phyloP scores from a whole-genome alignment of 2,113 vertebrate species.

The Peromyscus polionotus region DNA sequence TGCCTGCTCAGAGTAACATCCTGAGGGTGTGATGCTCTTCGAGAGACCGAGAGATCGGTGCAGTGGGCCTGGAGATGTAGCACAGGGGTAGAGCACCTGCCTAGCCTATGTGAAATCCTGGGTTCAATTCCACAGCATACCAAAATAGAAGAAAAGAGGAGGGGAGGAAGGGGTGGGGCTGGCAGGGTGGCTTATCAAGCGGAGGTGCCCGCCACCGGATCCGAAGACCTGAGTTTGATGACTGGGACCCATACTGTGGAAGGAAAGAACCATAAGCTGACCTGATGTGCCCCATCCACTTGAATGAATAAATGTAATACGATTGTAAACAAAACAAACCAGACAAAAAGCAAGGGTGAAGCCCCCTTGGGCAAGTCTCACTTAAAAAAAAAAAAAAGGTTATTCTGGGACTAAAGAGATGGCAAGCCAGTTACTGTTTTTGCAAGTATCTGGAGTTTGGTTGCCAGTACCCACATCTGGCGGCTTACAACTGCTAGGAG shows the following conservation, averaged over 20 bases:
- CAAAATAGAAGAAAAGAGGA: not conserved
- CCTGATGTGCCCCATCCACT: not conserved
- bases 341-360: not conserved
- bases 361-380: not conserved
- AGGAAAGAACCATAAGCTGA: not conserved
- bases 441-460: no score
- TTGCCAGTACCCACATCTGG: not conserved
- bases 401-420: not conserved
- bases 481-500: not conserved
- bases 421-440: not conserved
- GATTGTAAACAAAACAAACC: not conserved
- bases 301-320: not conserved
- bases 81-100: not conserved
- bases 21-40: not conserved
- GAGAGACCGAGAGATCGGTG: no score
- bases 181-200: not conserved
- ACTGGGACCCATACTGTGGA: not conserved
- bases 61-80: no score
- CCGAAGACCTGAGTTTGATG: not conserved
- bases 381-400: not conserved
- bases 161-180: accelerated
- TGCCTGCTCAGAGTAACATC: not conserved
- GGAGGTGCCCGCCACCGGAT: not conserved
- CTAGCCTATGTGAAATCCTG: not conserved
- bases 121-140: not conserved